phyloP scores from a whole-genome alignment of 64 coral and sea anemone species.

The Pocillopora damicornis region DNA sequence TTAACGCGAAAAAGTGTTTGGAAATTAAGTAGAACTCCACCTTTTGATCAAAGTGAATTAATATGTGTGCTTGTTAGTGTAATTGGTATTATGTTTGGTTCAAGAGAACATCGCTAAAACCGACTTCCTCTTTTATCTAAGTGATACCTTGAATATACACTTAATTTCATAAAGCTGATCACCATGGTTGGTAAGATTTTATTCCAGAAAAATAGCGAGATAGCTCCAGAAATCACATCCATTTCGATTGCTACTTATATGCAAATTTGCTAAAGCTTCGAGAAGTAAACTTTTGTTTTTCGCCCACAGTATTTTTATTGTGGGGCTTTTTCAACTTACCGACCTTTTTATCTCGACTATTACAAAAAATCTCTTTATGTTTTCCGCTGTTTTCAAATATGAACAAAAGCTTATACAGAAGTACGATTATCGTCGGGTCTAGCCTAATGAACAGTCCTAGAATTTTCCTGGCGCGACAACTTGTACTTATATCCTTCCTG shows the following conservation, averaged over 20 bases:
- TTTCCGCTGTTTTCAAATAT: background rate
- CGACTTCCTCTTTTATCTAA: background rate
- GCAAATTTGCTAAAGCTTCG: conserved; percentile 1
- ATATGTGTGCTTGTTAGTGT: background rate
- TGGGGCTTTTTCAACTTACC: conserved; percentile 1
- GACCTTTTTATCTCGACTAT: background rate
- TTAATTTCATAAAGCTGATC: background rate
- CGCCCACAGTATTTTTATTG: background rate
- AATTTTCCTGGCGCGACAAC: background rate
- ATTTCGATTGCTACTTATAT: background rate
- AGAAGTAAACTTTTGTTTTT: background rate
- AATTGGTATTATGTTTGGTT: background rate
- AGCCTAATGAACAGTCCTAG: background rate
- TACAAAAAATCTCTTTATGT: background rate
- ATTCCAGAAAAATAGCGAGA: background rate
- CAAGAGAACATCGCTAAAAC: background rate
- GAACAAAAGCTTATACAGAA: background rate
- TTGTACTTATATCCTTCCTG: background rate
- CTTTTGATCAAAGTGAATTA: background rate
- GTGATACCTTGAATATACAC: background rate
- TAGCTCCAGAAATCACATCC: background rate
- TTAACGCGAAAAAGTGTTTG: background rate
- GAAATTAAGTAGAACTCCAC: background rate
- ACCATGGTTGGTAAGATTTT: background rate
- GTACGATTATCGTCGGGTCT: background rate